These are phyloP conservation scores for Euplagia quadripunctaria DNA, from an alignment of 2,888 invertebrate genomes.

Conservation along the genomic window DNA sequence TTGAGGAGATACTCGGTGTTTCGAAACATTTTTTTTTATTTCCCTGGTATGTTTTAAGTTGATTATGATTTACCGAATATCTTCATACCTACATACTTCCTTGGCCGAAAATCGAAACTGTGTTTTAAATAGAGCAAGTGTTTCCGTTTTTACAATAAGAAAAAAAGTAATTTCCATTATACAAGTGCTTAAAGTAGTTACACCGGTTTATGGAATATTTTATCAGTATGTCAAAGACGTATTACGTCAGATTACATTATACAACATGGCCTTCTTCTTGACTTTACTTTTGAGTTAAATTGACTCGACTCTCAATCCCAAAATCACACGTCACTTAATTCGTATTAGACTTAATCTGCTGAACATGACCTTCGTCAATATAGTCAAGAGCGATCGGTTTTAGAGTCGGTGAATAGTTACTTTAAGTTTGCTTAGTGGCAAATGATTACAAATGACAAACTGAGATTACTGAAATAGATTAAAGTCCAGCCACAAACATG, in stretches of 20 bases:
- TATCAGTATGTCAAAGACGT: constrained; percentile 4
- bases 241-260: constrained; percentile 2
- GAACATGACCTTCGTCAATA: background rate
- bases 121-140: background rate
- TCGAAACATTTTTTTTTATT: background rate
- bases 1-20: background rate
- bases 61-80: too few species aligned
- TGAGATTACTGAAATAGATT: background rate
- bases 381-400: background rate
- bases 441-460: constrained; percentile 4
- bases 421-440: background rate
- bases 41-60: too few species aligned
- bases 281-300: background rate
- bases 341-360: too few species aligned
- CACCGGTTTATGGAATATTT: background rate
- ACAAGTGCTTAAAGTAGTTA: background rate
- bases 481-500: background rate
- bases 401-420: background rate
- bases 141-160: background rate
- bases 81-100: background rate
- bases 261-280: background rate
- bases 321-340: background rate
- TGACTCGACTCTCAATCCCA: background rate
- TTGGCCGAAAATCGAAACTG: background rate
- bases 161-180: background rate